phyloP scores from a whole-genome alignment of 2,113 vertebrate species.

The Athene cunicularia region DNA sequence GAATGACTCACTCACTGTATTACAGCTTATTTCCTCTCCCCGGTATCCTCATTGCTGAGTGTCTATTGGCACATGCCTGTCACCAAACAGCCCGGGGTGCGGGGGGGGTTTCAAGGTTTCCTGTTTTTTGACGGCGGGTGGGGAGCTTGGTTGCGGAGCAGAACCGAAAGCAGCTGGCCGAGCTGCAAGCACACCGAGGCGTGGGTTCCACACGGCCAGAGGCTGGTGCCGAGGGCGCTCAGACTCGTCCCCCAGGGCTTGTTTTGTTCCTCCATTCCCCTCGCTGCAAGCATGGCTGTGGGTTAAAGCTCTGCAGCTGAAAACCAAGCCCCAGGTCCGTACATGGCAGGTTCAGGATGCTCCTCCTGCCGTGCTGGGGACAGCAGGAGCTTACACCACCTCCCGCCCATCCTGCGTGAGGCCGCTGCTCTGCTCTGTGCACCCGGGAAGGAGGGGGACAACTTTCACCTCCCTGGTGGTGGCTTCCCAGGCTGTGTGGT shows the following conservation, averaged over 20 bases:
- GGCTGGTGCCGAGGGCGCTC: background rate
- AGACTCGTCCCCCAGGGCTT: background rate
- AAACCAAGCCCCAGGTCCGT: background rate
- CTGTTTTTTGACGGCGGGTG: background rate
- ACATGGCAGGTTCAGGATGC: background rate
- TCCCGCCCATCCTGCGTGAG: background rate
- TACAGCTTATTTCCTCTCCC: background rate
- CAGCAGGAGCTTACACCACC: background rate
- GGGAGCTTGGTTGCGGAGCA: background rate
- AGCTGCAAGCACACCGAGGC: background rate
- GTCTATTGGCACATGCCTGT: background rate
- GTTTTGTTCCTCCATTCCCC: background rate
- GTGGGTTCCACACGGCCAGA: background rate
- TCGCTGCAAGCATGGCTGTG: background rate
- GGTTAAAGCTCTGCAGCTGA: background rate
- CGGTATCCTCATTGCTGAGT: background rate
- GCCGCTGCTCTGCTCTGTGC: background rate
- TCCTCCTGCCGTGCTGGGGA: background rate
- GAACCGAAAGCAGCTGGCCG: background rate
- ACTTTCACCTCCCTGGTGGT: background rate
- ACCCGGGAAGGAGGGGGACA: too few relatives aligned
- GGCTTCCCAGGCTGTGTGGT: background rate
- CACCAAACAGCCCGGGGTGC: background rate
- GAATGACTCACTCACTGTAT: background rate
- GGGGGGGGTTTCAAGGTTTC: background rate